These are phyloP conservation scores for Apotomis betuletana DNA, from an alignment of 2,888 invertebrate species.

Conservation along the genomic window DNA sequence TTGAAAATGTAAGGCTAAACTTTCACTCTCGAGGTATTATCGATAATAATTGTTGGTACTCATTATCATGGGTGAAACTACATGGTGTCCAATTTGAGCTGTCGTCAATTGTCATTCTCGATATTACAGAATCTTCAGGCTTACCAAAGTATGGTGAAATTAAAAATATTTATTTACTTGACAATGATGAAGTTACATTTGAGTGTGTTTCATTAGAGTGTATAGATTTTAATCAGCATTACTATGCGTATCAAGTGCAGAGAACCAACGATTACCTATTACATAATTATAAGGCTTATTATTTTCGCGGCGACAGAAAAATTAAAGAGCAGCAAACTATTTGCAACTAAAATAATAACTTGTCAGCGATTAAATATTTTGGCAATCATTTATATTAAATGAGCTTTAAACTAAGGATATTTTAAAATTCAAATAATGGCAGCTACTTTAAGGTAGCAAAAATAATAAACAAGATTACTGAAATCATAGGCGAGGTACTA, in stretches of 20 bases:
- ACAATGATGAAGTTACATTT: conserved; percentile 6
- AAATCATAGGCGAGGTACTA: too few relatives aligned
- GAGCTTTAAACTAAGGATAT: too few relatives aligned
- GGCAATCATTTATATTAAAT: too few relatives aligned
- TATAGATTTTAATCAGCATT: conserved; percentile 12
- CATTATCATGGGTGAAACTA: not conserved
- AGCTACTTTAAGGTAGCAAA: too few relatives aligned
- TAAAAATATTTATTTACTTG: not conserved
- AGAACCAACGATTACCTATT: not conserved
- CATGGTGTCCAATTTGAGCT: conserved; percentile 1
- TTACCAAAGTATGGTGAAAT: not conserved
- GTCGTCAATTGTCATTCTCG: not conserved
- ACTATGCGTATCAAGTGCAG: conserved; percentile 10
- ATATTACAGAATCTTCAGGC: not conserved
- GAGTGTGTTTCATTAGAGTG: conserved; percentile 4
- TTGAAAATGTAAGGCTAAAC: not conserved
- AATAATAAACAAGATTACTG: too few relatives aligned
- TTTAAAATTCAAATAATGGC: too few relatives aligned
- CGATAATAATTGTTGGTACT: conserved; percentile 8
- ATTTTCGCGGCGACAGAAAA: too few relatives aligned
- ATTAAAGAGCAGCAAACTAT: too few relatives aligned
- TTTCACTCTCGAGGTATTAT: not conserved
- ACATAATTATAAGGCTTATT: not conserved
- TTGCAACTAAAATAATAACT: too few relatives aligned
- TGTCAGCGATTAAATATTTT: too few relatives aligned